These are phyloP conservation scores for Drosophila koepferae DNA, from an alignment of 2,888 invertebrate genomes.

Conservation along the genomic window DNA sequence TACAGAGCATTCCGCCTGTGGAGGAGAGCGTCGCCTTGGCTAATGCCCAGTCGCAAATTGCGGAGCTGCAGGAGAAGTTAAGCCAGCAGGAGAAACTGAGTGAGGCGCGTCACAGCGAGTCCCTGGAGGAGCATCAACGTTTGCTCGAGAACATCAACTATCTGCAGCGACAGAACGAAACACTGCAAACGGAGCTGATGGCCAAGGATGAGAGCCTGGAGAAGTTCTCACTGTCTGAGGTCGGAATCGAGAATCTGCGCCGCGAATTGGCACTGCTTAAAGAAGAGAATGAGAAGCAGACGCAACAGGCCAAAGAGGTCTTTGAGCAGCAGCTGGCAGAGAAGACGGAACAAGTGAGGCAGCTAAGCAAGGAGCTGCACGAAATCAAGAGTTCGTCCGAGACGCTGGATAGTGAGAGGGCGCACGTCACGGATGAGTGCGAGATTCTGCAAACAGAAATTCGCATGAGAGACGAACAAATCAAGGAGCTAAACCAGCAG, in stretches of 20 bases:
- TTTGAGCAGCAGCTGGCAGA: slow-evolving; percentile 61
- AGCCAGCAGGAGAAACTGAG: slow-evolving; percentile 47
- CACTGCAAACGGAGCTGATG: slow-evolving; percentile 76
- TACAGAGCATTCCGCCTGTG: slow-evolving; percentile 54
- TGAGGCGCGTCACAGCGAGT: slow-evolving; percentile 56
- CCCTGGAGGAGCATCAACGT: slow-evolving; percentile 71
- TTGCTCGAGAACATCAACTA: slow-evolving; percentile 75
- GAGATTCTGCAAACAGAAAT: slow-evolving; percentile 76
- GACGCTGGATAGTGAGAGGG: slow-evolving; percentile 66
- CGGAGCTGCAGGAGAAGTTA: slow-evolving; percentile 60
- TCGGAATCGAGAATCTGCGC: slow-evolving; percentile 80
- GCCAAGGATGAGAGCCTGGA: slow-evolving; percentile 83
- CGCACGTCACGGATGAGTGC: slow-evolving; percentile 67
- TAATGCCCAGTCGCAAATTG: slow-evolving; percentile 48
- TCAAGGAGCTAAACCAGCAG: slow-evolving; percentile 65
- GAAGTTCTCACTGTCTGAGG: slow-evolving; percentile 79
- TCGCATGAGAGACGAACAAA: slow-evolving; percentile 68
- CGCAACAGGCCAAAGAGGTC: slow-evolving; percentile 44
- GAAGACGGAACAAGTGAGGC: slow-evolving; percentile 66
- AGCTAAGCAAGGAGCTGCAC: slow-evolving; percentile 53
- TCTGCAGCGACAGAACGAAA: slow-evolving; percentile 76
- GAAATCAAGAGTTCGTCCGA: slow-evolving; percentile 57
- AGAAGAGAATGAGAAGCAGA: slow-evolving; percentile 75
- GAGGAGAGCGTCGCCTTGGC: slow-evolving; percentile 50
- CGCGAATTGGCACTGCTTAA: slow-evolving; percentile 71